A percentile compares a stretch with the other conserved stretches of the same genome.
phyloP scores from a whole-genome alignment of 2,113 vertebrate genomes.

The Gasterosteus aculeatus region DNA sequence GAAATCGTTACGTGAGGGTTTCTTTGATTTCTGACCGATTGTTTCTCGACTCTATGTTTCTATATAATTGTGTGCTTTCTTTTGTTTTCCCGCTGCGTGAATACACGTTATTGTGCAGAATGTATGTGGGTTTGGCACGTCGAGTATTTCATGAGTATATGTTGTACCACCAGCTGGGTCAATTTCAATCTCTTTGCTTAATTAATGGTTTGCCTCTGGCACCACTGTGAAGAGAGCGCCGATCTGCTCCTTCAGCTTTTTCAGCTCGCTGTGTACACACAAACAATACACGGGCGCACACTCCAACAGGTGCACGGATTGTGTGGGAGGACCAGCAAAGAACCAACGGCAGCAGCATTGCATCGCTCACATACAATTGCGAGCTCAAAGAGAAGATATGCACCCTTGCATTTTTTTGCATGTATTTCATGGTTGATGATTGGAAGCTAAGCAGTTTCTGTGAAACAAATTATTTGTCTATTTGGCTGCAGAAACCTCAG shows the following conservation, averaged over 20 bases:
- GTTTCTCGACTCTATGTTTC: too few species aligned
- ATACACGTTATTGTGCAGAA: slow-evolving; percentile 11
- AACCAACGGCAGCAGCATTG: slow-evolving; percentile 11
- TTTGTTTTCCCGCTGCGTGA: neutral
- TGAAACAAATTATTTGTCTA: neutral
- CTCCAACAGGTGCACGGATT: slow-evolving; percentile 57
- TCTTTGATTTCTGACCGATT: slow-evolving; percentile 42
- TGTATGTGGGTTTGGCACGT: slow-evolving; percentile 35
- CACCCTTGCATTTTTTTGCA: neutral
- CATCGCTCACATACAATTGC: neutral
- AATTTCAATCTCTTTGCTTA: slow-evolving; percentile 75
- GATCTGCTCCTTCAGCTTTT: slow-evolving; percentile 63
- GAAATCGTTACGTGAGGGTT: slow-evolving; percentile 46
- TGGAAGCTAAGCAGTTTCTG: neutral
- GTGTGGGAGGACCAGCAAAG: slow-evolving; percentile 9
- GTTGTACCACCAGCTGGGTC: slow-evolving; percentile 73
- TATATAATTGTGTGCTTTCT: slow-evolving; percentile 1
- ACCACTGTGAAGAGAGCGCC: slow-evolving; percentile 62
- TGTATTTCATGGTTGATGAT: neutral
- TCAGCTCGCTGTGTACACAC: slow-evolving; percentile 49
- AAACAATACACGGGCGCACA: slow-evolving; percentile 42
- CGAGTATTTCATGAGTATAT: slow-evolving; percentile 36
- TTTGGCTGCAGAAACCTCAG: slow-evolving; percentile 8
- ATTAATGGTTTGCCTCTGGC: slow-evolving; percentile 77
- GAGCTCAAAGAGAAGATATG: neutral